phyloP scores from a whole-genome alignment of 2,113 vertebrate species.

The Cepphus grylle region DNA sequence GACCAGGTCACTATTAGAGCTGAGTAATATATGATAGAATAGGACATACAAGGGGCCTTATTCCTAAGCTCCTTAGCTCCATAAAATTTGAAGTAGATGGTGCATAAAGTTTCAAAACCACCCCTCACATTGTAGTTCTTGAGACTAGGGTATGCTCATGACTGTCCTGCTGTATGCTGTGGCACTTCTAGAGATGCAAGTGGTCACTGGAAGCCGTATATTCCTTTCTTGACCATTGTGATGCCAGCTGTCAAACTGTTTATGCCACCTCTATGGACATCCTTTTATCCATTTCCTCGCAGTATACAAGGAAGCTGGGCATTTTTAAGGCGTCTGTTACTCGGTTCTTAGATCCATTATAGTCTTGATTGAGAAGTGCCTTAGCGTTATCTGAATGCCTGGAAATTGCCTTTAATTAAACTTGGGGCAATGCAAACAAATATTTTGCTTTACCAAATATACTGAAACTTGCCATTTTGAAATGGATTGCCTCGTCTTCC shows the following conservation, averaged over 20 bases:
- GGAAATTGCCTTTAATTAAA: background rate
- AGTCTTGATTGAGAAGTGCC: background rate
- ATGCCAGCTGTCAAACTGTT: background rate
- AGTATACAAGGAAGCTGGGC: background rate
- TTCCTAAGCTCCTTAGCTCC: background rate
- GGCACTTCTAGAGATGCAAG: background rate
- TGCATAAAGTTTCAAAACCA: background rate
- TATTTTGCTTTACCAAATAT: background rate
- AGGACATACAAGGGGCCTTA: background rate
- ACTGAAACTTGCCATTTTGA: background rate
- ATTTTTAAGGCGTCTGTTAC: background rate
- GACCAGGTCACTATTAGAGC: slow-evolving; percentile 81
- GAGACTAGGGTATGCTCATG: background rate
- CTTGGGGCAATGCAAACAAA: background rate
- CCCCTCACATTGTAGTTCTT: background rate
- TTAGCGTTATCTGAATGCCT: background rate
- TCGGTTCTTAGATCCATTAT: background rate
- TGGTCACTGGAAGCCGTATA: background rate
- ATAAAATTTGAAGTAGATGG: background rate
- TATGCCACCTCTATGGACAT: background rate
- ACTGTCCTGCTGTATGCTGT: background rate
- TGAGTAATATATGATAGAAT: background rate
- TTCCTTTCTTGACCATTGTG: background rate
- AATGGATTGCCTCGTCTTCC: background rate
- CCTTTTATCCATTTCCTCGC: background rate